A percentile compares a stretch with the other conserved stretches of the same genome.
Conservation (phyloP, 2,797 vertebrate genomes). For the Sebastes miniatus region DNA sequence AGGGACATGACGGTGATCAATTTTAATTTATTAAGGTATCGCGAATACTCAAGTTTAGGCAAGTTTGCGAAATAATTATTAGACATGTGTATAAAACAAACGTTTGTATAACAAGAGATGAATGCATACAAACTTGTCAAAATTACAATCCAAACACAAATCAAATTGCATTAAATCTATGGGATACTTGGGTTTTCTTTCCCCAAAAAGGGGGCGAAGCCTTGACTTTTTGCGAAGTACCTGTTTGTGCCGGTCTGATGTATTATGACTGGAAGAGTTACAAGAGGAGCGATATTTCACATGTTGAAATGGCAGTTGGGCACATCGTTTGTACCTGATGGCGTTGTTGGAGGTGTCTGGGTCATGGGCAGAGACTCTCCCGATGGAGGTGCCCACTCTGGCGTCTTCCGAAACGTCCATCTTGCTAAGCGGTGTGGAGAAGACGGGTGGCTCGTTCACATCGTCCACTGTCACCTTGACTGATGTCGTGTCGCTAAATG, state of each 20-base stretch:
- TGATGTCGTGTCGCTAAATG: constrained; percentile 89
- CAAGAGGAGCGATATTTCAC: neutral
- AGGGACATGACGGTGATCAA: rapidly evolving
- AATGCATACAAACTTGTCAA: no score
- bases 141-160: no score
- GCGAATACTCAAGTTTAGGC: rapidly evolving
- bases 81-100: no score
- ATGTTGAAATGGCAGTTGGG: neutral
- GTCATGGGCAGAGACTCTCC: constrained; percentile 91
- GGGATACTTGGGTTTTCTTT: no score
- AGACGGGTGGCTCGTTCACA: constrained; percentile 92
- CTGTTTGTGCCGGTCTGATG: no score
- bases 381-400: constrained; percentile 89
- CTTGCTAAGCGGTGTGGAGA: constrained; percentile 82
- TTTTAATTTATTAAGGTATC: rapidly evolving
- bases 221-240: no score
- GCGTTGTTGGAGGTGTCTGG: constrained; percentile 89
- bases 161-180: no score
- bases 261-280: neutral
- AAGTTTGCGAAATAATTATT: no score
- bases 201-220: no score
- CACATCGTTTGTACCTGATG: constrained; percentile 84
- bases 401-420: constrained; percentile 94
- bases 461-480: constrained; percentile 93
- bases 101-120: no score